Conservation (phyloP, 1,140 invertebrate species). For the Olivierus martensii region DNA sequence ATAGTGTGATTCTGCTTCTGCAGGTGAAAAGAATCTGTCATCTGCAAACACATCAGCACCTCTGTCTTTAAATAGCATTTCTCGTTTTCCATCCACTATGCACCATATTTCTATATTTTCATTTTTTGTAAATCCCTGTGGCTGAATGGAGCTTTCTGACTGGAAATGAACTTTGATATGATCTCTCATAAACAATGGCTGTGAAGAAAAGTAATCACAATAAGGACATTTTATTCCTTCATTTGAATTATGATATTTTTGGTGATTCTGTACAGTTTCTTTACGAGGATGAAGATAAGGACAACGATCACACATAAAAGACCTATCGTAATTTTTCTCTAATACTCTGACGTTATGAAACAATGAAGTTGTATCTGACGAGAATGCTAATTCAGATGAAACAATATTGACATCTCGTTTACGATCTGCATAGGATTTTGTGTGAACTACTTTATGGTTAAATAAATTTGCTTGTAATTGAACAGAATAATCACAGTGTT, state of each 20-base stretch:
- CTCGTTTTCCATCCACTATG: constrained; percentile 2
- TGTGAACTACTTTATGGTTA: constrained; percentile 60
- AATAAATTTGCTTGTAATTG: constrained; percentile 69
- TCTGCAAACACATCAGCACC: neutral
- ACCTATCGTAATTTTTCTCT: constrained; percentile 32
- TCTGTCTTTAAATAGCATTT: constrained; percentile 15
- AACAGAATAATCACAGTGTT: constrained; percentile 75
- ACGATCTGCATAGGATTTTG: neutral
- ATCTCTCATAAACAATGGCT: constrained; percentile 59
- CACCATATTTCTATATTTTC: constrained; percentile 9
- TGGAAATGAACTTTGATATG: constrained; percentile 65
- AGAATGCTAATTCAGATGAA: constrained; percentile 24
- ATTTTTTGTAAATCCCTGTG: constrained; percentile 38
- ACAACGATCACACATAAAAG: constrained; percentile 51
- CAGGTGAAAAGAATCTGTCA: neutral
- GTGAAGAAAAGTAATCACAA: constrained; percentile 65
- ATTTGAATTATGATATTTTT: constrained; percentile 47
- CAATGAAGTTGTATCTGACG: neutral
- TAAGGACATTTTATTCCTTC: constrained; percentile 54
- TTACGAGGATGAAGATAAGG: constrained; percentile 57
- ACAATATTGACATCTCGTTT: constrained; percentile 9
- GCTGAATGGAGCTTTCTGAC: constrained; percentile 39
- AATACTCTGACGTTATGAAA: constrained; percentile 4
- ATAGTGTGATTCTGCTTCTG: neutral
- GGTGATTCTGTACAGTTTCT: constrained; percentile 58